phyloP scores from a whole-genome alignment of 2,888 invertebrate genomes.

The Drosophila kuntzei region DNA sequence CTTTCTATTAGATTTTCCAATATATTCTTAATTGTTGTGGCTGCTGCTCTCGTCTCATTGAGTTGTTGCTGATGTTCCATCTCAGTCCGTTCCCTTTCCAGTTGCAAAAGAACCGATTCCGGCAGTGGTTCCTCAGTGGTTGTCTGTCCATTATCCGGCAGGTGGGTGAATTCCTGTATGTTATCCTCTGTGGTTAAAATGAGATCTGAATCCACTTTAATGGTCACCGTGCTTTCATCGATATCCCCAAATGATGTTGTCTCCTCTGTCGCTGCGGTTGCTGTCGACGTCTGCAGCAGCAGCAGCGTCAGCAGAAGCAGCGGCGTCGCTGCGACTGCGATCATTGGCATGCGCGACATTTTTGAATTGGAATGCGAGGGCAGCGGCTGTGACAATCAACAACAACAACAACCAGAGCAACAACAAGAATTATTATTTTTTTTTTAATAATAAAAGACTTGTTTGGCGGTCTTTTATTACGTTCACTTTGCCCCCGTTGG shows the following conservation, averaged over 20 bases:
- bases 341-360: slow-evolving; percentile 66
- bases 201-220: slow-evolving; percentile 39
- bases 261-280: slow-evolving; percentile 10
- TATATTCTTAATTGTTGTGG: neutral
- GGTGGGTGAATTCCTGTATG: slow-evolving; percentile 31
- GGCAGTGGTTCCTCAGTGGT: slow-evolving; percentile 61
- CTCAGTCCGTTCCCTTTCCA: slow-evolving; percentile 30
- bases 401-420: slow-evolving; percentile 24
- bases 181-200: slow-evolving; percentile 58
- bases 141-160: neutral
- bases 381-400: slow-evolving; percentile 59
- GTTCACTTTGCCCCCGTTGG: slow-evolving; percentile 71
- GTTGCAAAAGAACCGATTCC: slow-evolving; percentile 54
- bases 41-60: neutral
- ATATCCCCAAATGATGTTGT: slow-evolving; percentile 22
- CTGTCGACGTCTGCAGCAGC: slow-evolving; percentile 17
- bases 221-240: slow-evolving; percentile 45
- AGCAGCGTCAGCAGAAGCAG: slow-evolving; percentile 25
- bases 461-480: slow-evolving; percentile 33
- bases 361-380: slow-evolving; percentile 57
- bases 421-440: slow-evolving; percentile 22
- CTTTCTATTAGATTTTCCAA: neutral
- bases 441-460: slow-evolving; percentile 39
- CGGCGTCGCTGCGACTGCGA: slow-evolving; percentile 29
- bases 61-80: neutral